Base-by-base conservation (phyloP, 2,888 invertebrate genomes). In the Biston stratarius region DNA sequence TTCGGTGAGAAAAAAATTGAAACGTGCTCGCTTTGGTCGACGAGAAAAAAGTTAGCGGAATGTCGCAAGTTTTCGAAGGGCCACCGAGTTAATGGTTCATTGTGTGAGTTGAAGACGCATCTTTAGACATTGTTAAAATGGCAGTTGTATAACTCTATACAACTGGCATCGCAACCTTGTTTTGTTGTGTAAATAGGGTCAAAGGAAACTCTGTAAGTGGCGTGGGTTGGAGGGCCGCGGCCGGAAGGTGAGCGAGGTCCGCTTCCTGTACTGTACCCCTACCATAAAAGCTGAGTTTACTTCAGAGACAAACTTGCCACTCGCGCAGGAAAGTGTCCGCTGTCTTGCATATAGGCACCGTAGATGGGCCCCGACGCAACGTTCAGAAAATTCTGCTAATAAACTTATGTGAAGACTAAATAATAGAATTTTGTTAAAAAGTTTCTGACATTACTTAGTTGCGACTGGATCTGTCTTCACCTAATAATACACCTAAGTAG, bases 101-200 rank as follows among this genome's bases (percentile, higher is more conserved):
- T 64, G 64, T 59, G 53, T 48, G 47, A 52, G 44, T 5, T 51
- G 57, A 40, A 52, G 38, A 40, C 57, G 59, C 59, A 38, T 44
- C 47, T 53, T 59, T 47, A 52, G 51, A 63, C 56, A 44, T 58
- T 64, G 38, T 64, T 33, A 47, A 52, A 60, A 60, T 49, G 60
- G 48, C 48, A 49, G 55, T 36, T 42, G 48, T 42, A 42, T 33
- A 55, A 24, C 24, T 24, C 24, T 24, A 24, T 24, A 24, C 24
- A 24, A 24, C 24, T 24, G 24, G 57, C 40, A 55, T 44, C 61
- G 36, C 44, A 47, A 47, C 49, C 47, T 49, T 53, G 58, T 52
- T 62, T 59, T 62, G 62, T 67, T 58, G 67, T 67, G 67, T 67
- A 67, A 67, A 67, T 59, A 62, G 58, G 67, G 67, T 62, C 58